Percentiles rank a stretch among this genome's conserved stretches.
Evolutionary conservation across 2,797 vertebrate genomes (phyloP).

Genomic region (Dromococcyx pavoninus): DNA sequence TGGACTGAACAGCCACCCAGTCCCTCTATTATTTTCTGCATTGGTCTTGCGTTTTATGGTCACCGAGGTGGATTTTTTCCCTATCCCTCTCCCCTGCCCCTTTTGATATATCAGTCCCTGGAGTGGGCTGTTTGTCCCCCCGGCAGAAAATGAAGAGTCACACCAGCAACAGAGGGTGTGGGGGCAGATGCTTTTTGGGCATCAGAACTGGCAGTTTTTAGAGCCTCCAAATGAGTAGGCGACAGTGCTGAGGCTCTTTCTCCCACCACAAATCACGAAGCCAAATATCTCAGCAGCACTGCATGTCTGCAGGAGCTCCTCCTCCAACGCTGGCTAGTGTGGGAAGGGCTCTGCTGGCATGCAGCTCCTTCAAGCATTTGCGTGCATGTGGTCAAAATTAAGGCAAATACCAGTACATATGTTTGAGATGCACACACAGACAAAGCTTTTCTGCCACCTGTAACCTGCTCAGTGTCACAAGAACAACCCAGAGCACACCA

Average conservation of each 20-base stretch:
- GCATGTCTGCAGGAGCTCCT: slow-evolving; percentile 42
- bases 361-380: background rate
- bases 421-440: background rate
- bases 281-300: slow-evolving; percentile 47
- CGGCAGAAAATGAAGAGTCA: slow-evolving; percentile 56
- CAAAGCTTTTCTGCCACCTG: background rate
- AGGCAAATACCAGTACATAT: background rate
- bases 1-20: background rate
- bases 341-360: slow-evolving; percentile 40
- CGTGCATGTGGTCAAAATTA: background rate
- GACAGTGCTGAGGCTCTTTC: slow-evolving; percentile 64
- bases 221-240: slow-evolving; percentile 68
- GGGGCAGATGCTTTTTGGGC: slow-evolving; percentile 66
- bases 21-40: background rate
- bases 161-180: slow-evolving; percentile 71
- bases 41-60: background rate
- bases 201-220: slow-evolving; percentile 71
- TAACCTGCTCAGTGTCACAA: background rate
- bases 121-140: slow-evolving; percentile 39
- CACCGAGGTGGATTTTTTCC: background rate
- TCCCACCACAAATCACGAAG: slow-evolving; percentile 70
- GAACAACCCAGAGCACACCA: background rate
- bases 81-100: background rate
- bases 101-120: background rate
- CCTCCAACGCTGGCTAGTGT: slow-evolving; percentile 9